Evolutionary conservation across 2,113 vertebrate genomes (phyloP), one percentile per base, ranked within the genome.

Genomic region (Lamprotornis superbus): DNA sequence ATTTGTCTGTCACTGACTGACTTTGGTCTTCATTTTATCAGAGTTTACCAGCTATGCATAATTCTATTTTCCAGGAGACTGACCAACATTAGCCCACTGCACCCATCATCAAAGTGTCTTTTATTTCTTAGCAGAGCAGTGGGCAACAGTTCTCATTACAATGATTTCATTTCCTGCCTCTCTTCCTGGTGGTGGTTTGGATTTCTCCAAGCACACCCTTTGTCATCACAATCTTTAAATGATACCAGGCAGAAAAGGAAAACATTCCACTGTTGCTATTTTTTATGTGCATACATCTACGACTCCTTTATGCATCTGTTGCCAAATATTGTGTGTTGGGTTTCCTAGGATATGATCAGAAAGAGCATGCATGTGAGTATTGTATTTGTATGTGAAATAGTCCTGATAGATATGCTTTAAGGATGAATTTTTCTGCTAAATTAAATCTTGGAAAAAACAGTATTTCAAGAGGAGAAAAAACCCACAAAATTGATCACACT

Each of bases 1-100:
- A 87, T 90, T 95, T 87, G 77, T 46, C 75, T 95, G 74, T 93
- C 63, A 83, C 37, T 78, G 70, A 11, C 69, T 90, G 93, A 93
- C 73, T 95, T 81, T 46, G 60, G 52, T 87, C 73, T 94, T 95
- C 90, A 86, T 95, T 97, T 97, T 94, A 88, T 95, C 87, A 92
- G 86, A 94, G 64, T 93, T 94, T 94, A 94, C 78, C 65, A 96
- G 91, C 89, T 94, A 95, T 92, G 73, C 67, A 80, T 97, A 95
- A 97, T 95, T 96, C 46, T 59, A 27, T 96, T 98, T 98, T 97
- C 94, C 79, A 71, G 84, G 25, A 98, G 84, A 93, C 42, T 89
- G 73, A 93, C 49, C 68, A 94, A 71, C 46, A 75, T 91, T 78
- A 97, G n/a, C 28, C 49, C 35, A 57, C 37, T 44, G 75, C 75